Evolutionary conservation across 2,113 vertebrate genomes (phyloP).

Genomic region (Daboia siamensis): DNA sequence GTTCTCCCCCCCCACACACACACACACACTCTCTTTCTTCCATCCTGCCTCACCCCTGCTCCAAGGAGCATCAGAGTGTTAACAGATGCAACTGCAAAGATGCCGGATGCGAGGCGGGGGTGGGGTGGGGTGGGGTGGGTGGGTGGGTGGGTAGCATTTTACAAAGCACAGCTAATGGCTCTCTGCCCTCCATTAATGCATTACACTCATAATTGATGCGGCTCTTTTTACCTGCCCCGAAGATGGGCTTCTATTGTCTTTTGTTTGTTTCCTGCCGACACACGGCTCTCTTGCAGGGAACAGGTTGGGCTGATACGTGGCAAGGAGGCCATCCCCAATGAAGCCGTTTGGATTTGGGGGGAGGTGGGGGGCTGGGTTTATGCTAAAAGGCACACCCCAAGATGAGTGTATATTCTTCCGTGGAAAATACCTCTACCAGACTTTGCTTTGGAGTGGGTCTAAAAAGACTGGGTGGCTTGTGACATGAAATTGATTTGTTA

Average conservation of each 20-base stretch:
- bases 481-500: not conserved
- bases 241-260: not conserved
- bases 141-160: not conserved
- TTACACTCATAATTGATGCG: not conserved
- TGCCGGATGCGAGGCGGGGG: not conserved
- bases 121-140: no score
- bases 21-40: not conserved
- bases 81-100: conserved; percentile 33
- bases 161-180: not conserved
- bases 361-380: not conserved
- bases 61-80: conserved; percentile 43
- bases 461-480: not conserved
- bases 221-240: not conserved
- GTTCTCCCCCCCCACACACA: not conserved
- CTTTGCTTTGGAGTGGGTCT: not conserved
- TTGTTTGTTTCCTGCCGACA: not conserved
- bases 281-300: not conserved
- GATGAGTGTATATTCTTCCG: conserved; percentile 20
- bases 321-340: not conserved
- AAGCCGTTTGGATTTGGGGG: not conserved
- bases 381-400: not conserved
- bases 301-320: not conserved
- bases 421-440: not conserved
- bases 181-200: conserved; percentile 35
- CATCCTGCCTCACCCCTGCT: conserved; percentile 29